Percentiles rank a stretch among this genome's conserved stretches.
Evolutionary conservation across 2,888 invertebrate genomes (phyloP).

Genomic region (Drosophila diplacantha): DNA sequence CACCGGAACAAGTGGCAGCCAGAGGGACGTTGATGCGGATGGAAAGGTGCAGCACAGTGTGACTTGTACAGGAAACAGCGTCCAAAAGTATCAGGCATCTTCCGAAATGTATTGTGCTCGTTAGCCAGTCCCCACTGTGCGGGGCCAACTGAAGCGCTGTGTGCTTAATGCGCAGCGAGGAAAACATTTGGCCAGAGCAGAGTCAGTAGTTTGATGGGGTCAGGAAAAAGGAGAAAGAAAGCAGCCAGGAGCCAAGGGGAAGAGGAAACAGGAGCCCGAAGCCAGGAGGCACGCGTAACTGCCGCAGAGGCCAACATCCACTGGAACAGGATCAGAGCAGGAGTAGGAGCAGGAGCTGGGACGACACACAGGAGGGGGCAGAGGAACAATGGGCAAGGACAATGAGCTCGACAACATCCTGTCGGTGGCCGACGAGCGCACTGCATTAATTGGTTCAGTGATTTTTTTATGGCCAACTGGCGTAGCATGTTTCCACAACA

Average conservation of each 20-base stretch:
- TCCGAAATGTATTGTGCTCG: no score
- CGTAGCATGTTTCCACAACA: slow-evolving; percentile 19
- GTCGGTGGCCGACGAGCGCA: slow-evolving; percentile 32
- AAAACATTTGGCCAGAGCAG: slow-evolving; percentile 52
- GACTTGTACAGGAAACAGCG: neutral
- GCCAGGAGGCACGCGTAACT: slow-evolving; percentile 52
- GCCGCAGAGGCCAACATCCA: slow-evolving; percentile 8
- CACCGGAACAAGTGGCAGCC: slow-evolving; percentile 70
- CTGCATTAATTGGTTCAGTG: slow-evolving; percentile 70
- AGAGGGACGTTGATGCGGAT: slow-evolving; percentile 6
- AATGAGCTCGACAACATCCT: slow-evolving; percentile 68
- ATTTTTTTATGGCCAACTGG: slow-evolving; percentile 54
- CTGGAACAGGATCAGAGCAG: slow-evolving; percentile 7
- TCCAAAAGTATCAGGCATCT: neutral
- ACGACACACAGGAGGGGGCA: slow-evolving; percentile 13
- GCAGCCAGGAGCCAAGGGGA: neutral
- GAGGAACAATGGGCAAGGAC: slow-evolving; percentile 35
- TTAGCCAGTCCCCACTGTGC: slow-evolving; percentile 10
- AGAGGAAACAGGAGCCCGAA: slow-evolving; percentile 1
- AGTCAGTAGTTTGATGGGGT: slow-evolving; percentile 41
- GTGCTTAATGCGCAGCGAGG: slow-evolving; percentile 53
- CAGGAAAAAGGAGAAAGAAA: slow-evolving; percentile 20
- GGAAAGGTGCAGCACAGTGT: slow-evolving; percentile 13
- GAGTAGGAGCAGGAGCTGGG: neutral
- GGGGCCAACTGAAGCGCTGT: slow-evolving; percentile 47